These are phyloP conservation scores for Napeogenes inachia DNA, from an alignment of 2,888 invertebrate genomes.

Conservation along the genomic window DNA sequence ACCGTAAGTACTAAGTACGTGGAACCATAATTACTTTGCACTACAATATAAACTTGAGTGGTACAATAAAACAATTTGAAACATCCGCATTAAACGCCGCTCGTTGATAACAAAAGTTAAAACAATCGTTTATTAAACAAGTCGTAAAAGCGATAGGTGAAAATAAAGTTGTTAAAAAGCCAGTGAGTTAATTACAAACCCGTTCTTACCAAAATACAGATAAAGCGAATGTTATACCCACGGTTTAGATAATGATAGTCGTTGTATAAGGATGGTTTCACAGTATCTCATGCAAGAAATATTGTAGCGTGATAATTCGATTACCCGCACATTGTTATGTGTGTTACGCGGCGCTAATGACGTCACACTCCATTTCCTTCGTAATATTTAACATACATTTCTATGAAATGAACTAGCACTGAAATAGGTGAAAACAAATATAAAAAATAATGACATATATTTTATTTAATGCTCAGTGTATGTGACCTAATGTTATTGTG, in stretches of 20 bases:
- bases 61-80: background rate
- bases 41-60: background rate
- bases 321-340: constrained; percentile 27
- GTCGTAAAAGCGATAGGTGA: background rate
- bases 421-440: constrained; percentile 9
- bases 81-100: background rate
- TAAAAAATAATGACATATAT: constrained; percentile 14
- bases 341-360: constrained; percentile 27
- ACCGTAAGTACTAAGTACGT: background rate
- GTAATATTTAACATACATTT: constrained; percentile 27
- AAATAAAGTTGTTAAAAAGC: background rate
- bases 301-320: constrained; percentile 26
- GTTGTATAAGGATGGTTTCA: background rate
- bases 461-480: constrained; percentile 3
- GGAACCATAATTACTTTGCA: constrained; percentile 2
- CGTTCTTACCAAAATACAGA: background rate
- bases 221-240: constrained; percentile 1
- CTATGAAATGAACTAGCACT: constrained; percentile 15
- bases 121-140: background rate
- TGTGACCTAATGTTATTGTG: background rate
- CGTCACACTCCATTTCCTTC: constrained; percentile 31
- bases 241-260: constrained; percentile 2
- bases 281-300: constrained; percentile 19
- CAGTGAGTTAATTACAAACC: background rate
- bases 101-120: background rate